Percentiles rank a stretch among this genome's conserved stretches.
phyloP scores from a whole-genome alignment of 2,888 invertebrate species.

The Scrobipalpa costella region DNA sequence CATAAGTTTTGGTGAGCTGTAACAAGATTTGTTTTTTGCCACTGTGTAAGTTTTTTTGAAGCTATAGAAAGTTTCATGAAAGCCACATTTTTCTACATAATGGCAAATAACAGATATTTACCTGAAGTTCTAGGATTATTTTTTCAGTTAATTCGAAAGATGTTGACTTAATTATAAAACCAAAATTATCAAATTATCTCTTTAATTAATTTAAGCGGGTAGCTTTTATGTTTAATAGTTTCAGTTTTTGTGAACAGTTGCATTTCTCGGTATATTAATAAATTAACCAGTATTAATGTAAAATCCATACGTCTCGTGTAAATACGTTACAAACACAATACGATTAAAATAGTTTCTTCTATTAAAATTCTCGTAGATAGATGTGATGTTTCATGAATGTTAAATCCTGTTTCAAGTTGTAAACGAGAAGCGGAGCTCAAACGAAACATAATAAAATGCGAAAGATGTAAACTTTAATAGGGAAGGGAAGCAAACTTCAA shows the following conservation, averaged over 20 bases:
- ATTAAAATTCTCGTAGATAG: constrained; percentile 24
- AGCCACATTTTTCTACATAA: too few species aligned
- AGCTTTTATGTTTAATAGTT: constrained; percentile 32
- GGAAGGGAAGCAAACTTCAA: constrained; percentile 36
- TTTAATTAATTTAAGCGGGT: neutral
- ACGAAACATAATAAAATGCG: constrained; percentile 29
- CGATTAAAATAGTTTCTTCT: constrained; percentile 6
- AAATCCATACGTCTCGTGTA: neutral
- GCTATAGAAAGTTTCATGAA: too few species aligned
- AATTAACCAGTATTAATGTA: constrained; percentile 59
- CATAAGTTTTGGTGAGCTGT: constrained; percentile 30
- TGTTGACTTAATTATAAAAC: constrained; percentile 1
- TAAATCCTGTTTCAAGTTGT: constrained; percentile 23
- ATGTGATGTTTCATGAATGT: constrained; percentile 28
- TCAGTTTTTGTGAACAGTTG: constrained; percentile 33
- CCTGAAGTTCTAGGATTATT: neutral
- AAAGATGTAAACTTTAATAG: constrained; percentile 24
- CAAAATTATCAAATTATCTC: neutral
- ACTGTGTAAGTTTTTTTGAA: too few species aligned
- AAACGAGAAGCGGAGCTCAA: constrained; percentile 48
- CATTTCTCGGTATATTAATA: constrained; percentile 48
- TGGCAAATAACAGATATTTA: too few species aligned
- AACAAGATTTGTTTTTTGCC: neutral
- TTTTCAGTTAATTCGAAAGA: neutral
- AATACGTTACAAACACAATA: constrained; percentile 13